phyloP scores from a whole-genome alignment of 2,113 vertebrate species.

The Xiphophorus couchianus region DNA sequence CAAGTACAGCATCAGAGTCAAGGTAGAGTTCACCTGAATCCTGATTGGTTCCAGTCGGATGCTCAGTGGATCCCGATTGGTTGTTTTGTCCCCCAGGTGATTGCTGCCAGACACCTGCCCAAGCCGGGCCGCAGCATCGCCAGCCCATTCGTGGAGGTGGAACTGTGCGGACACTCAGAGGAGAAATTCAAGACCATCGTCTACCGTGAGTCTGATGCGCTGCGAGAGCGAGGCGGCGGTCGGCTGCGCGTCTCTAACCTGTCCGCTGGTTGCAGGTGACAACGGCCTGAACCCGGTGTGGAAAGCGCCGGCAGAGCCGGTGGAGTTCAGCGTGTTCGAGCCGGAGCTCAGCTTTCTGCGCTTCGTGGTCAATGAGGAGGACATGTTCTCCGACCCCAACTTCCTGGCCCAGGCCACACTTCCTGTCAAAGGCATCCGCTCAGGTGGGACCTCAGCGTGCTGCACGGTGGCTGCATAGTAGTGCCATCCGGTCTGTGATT shows the following conservation, averaged over 20 bases:
- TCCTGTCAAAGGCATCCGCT: constrained; percentile 91
- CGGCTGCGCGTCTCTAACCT: not conserved
- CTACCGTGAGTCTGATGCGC: constrained; percentile 53
- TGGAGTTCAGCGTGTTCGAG: constrained; percentile 88
- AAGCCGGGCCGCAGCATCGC: constrained; percentile 90
- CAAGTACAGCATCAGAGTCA: constrained; percentile 79
- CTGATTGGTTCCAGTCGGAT: no score
- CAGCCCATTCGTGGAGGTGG: constrained; percentile 95
- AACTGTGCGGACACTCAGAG: constrained; percentile 91
- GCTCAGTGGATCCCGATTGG: no score
- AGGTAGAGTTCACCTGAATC: constrained; percentile 54
- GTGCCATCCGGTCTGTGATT: no score
- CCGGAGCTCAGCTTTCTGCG: constrained; percentile 90
- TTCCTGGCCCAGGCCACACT: constrained; percentile 95
- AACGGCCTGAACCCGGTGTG: constrained; percentile 95
- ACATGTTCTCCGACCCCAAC: constrained; percentile 99
- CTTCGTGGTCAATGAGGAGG: constrained; percentile 96
- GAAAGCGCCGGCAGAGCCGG: constrained; percentile 83
- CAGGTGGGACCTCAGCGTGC: constrained; percentile 76
- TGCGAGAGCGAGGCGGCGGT: no score
- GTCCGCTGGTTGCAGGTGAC: constrained; percentile 81
- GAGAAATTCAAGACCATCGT: constrained; percentile 94
- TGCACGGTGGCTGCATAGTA: no score
- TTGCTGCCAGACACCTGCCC: constrained; percentile 93
- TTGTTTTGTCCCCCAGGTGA: constrained; percentile 78